phyloP scores from a whole-genome alignment of 2,888 invertebrate genomes.

The Iselma pallidipennis region DNA sequence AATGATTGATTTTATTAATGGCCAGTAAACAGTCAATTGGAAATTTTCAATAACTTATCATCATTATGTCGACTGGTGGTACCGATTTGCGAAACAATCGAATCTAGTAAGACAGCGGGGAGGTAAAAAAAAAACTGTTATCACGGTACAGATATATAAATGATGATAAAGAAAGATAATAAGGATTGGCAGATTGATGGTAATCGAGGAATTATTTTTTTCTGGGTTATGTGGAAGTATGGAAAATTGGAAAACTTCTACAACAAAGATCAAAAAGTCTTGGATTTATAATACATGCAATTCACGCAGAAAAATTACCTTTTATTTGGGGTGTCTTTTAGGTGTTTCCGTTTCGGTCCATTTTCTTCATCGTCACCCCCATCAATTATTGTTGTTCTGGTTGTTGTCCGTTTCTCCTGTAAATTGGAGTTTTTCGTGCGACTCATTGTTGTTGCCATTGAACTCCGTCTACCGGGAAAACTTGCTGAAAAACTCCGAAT shows the following conservation, averaged over 20 bases:
- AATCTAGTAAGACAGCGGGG: background rate
- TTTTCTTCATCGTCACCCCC: conserved; percentile 44
- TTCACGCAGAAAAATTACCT: too few relatives aligned
- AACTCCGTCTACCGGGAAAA: conserved; percentile 51
- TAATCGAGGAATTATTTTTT: too few relatives aligned
- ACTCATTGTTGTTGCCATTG: conserved; percentile 37
- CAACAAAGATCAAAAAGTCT: too few relatives aligned
- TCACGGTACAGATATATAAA: background rate
- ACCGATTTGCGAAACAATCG: conserved; percentile 20
- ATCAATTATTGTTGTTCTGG: conserved; percentile 35
- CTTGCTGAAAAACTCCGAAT: conserved; percentile 56
- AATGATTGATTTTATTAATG: conserved; percentile 29
- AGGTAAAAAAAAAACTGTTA: background rate
- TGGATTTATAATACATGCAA: too few relatives aligned
- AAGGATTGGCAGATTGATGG: background rate
- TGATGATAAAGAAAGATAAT: background rate
- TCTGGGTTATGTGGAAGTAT: too few relatives aligned
- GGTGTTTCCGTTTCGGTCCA: conserved; percentile 46
- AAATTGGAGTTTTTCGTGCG: conserved; percentile 24
- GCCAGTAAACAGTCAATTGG: conserved; percentile 13
- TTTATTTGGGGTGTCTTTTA: background rate
- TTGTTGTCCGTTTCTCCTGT: conserved; percentile 47
- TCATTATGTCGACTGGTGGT: conserved; percentile 24
- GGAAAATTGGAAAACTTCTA: too few relatives aligned
- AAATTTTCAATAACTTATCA: conserved; percentile 29